phyloP scores from a whole-genome alignment of 1,140 invertebrate species.

The Dermatophagoides farinae region DNA sequence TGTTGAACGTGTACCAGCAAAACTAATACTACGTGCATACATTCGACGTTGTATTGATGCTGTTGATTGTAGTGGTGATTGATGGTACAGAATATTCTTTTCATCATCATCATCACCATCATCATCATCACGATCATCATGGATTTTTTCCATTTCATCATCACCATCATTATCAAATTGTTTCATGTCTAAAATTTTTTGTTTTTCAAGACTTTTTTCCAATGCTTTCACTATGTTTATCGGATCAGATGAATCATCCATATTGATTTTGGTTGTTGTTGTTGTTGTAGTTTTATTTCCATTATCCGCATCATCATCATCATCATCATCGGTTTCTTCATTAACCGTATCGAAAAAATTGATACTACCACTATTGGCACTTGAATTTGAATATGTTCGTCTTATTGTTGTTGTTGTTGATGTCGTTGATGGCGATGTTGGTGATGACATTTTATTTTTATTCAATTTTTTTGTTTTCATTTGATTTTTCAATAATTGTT shows the following conservation, averaged over 20 bases:
- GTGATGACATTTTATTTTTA: neutral
- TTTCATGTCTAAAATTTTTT: too few species aligned
- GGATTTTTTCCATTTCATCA: too few species aligned
- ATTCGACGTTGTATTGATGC: neutral
- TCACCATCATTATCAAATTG: too few species aligned
- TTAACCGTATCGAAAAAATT: neutral
- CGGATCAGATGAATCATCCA: neutral
- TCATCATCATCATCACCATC: too few species aligned
- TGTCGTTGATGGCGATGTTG: neutral
- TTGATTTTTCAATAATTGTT: too few species aligned
- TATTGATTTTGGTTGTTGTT: neutral
- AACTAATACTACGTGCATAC: constrained; percentile 4
- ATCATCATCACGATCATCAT: too few species aligned
- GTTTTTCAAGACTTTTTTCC: too few species aligned
- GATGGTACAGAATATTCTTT: too few species aligned
- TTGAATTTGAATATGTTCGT: neutral
- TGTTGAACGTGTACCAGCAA: neutral
- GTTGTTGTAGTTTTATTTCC: too few species aligned
- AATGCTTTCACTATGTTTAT: too few species aligned
- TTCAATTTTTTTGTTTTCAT: too few species aligned
- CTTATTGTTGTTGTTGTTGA: neutral
- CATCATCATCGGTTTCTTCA: neutral
- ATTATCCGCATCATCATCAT: neutral
- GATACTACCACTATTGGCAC: neutral
- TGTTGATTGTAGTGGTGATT: too few species aligned